Evolutionary conservation across 2,888 invertebrate species (phyloP), one percentile per base, ranked within the genome.

Genomic region (Tortricodes alternella): DNA sequence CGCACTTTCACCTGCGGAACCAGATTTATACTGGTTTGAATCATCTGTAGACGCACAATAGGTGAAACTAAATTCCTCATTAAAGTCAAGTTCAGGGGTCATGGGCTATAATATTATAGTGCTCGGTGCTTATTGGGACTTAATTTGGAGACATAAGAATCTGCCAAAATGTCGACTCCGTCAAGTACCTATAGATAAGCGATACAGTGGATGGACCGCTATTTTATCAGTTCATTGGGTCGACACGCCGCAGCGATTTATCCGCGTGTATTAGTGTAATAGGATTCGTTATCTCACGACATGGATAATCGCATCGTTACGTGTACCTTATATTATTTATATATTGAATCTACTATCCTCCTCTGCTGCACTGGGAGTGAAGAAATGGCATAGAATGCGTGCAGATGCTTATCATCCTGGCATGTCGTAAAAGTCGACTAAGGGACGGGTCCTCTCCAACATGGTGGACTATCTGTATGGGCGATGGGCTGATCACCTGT

Each of bases 21-120:
- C 57, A 44, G 57, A 57, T 37, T n/a, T n/a, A 56, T 37, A 50
- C 56, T 27, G 4, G 56, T 56, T 44, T 19, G 48, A 7, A 16
- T 46, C 5, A 15, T 41, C n/a, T 27, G 9, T 57, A 23, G 24
- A 18, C 16, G 44, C 29, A 50, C 44, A 15, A 24, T 50, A 50
- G 27, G 19, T 23, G 44, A 44, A 57, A 53, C 23, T 41, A 32
- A 38, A 38, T 39, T 34, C 34, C 32, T 41, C 16, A 8, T 9
- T 41, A 23, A 41, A 23, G 21, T 23, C 34, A 43, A 43, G 18
- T 34, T 53, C 13, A 19, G 13, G 13, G 34, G 53, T 53, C 38
- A 48, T n/a, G 32, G 24, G 32, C n/a, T 27, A 27, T 27, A 3
- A 27, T 27, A 27, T 9, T 3, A n/a, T 2, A 27, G 4, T n/a